Base-by-base conservation (phyloP, 2,888 invertebrate genomes). In the Parapristionchus giblindavisi region DNA sequence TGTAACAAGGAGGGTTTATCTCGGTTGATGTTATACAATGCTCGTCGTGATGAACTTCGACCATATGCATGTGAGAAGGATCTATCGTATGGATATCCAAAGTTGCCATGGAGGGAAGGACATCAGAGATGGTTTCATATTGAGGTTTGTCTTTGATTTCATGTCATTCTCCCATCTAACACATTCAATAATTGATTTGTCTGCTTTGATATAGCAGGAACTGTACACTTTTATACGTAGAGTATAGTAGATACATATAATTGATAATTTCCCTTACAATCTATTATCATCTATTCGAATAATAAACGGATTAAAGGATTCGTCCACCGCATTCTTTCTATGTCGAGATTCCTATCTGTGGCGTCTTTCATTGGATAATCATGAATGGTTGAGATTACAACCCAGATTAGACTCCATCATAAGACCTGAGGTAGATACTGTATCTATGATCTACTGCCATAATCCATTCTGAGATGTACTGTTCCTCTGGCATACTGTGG, bases 1-100 rank as follows among this genome's bases (percentile, higher is more conserved):
- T 63, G 63, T 8, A 43, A 63, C 63, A 63, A 63, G 40, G 3
- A 38, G 5, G 70, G 70, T 14, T 38, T 70, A 1, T 70, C 54
- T 54, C 54, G 54, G 8, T 40, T 70, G 27, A 52, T 54, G 43
- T 27, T 70, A 24, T 70, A 70, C 70, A 70, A 70, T 70, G 70
- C 70, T 24, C 70, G 70, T n/a, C 3, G 70, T 27, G 70, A 70
- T 21, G 70, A 70, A 14, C 4, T 70, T 24, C 52, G 54, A 63
- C 40, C 63, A 8, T 63, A 63, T 40, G 40, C 63, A n/a, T 63
- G 63, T 8, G 63, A 63, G 40, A 63, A 63, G 70, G 70, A 70
- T n/a, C 38, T 70, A 17, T 54, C 36, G 1, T 17, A 54, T 14
- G 70, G 70, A 2, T 70, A 54, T 38, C 70, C 70, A 8, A 36